Base-by-base conservation (phyloP, 2,113 vertebrate genomes). In the Alethe castanea region DNA sequence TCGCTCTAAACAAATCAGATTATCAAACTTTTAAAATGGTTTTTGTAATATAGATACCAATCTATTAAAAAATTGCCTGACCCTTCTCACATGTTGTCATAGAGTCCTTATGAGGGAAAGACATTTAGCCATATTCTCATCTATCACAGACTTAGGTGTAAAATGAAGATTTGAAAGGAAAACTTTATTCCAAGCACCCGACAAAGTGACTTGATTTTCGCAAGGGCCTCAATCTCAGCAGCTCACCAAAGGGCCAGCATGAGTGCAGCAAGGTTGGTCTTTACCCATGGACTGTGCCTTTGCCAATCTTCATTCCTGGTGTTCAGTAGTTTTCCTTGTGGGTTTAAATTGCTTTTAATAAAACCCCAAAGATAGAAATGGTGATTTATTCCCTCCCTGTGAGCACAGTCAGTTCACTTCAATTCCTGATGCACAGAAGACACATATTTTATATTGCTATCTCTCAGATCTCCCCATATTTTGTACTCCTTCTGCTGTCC, bases 241-340 rank as follows among this genome's bases (percentile, higher is more conserved):
- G 44, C 38, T 83, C 0, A 0, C 12, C 1, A 2, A 71, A 80
- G 33, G 67, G 19, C 36, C 18, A 38, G 20, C 9, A 1, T 28
- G 57, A 18, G 22, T 38, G 33, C 35, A 66, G 29, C 40, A n/a
- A 40, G 38, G 26, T 62, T 2, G 2, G 18, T 62, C 38, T 80
- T 76, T 23, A 61, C 5, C 50, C 20, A 26, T 22, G 35, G 71
- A 19, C 23, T 54, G 29, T 72, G 23, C 35, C n/a, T 54, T 82
- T 52, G 45, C 36, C 72, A 42, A 7, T 80, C 62, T 48, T 71
- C 17, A 54, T 90, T 79, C 82, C 36, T 74, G 9, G 7, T 66
- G 22, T 61, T 62, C 48, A 50, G 0, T 33, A 38, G 52, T 38
- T 59, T 31, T 67, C 57, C 14, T 19, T 35, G 23, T 40, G 87